These are phyloP conservation scores for Trematomus loennbergii DNA, from an alignment of 2,113 vertebrate genomes.

Conservation along the genomic window DNA sequence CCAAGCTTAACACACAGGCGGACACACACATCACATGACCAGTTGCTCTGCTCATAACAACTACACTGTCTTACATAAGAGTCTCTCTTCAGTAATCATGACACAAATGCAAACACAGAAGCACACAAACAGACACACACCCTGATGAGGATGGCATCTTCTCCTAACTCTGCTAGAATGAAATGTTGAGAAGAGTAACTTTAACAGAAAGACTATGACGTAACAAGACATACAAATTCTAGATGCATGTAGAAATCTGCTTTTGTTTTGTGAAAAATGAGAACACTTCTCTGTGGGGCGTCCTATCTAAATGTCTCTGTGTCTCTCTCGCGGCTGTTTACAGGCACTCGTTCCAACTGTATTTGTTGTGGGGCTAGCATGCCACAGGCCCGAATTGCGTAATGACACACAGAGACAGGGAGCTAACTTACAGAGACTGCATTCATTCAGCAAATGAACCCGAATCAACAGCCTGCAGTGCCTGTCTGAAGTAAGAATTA, in stretches of 20 bases:
- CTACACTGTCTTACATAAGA: constrained; percentile 48
- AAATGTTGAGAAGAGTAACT: not conserved
- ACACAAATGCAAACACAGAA: constrained; percentile 14
- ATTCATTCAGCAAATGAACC: constrained; percentile 44
- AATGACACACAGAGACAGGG: constrained; percentile 50
- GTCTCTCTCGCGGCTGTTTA: constrained; percentile 1
- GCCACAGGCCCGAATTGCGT: constrained; percentile 57
- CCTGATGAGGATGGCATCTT: not conserved
- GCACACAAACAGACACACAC: not conserved
- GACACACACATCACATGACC: constrained; percentile 36
- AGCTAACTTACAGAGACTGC: constrained; percentile 39
- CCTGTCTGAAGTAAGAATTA: not conserved
- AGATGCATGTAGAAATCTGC: constrained; percentile 1
- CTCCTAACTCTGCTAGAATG: not conserved
- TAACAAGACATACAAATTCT: not conserved
- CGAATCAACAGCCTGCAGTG: constrained; percentile 1
- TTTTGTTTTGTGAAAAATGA: not conserved
- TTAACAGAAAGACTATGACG: not conserved
- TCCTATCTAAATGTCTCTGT: not conserved
- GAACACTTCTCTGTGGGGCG: not conserved
- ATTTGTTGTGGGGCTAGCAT: constrained; percentile 34
- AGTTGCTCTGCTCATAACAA: constrained; percentile 40
- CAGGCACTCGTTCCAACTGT: constrained; percentile 32
- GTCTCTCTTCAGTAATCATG: constrained; percentile 25
- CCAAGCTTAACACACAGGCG: constrained; percentile 10